Base-by-base conservation (phyloP, 1,140 invertebrate genomes). In the Pogonognathellus flavescens region DNA sequence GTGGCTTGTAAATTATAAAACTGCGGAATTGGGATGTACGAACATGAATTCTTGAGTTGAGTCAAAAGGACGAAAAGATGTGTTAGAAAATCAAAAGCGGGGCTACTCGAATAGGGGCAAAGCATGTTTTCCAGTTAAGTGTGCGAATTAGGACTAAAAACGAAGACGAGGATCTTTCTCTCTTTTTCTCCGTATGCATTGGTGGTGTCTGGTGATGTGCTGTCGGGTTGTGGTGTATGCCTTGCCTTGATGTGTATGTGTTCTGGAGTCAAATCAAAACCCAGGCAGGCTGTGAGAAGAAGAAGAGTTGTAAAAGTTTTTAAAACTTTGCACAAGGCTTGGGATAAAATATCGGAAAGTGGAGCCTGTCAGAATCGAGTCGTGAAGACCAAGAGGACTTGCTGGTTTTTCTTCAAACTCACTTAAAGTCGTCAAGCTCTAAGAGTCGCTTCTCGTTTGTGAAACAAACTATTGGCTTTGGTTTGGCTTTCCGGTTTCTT, bases 1-100 rank as follows among this genome's bases (percentile, higher is more conserved):
- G 70, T 50, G 70, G 70, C 70, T 76, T 76, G 70, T 76, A 76
- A 76, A 76, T 76, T 76, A 49, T 41, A 76, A 76, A 76, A 76
- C 31, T 76, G 41, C n/a, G 31, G 70, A 76, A 49, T 76, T 49
- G 70, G 25, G 70, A 76, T 76, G 70, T 50, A 49, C 14, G 31
- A 50, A 76, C 41, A 76, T 41, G 22, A 70, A 25, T 70, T 49
- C 41, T 76, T 14, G 13, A 31, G 31, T 41, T 41, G 2, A 1
- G 31, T 41, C 31, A 41, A 41, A 41, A 41, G 2, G 31, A 41
- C 6, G 2, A 41, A 41, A 41, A 41, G 31, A 41, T 41, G 31
- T 41, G 31, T 41, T 41, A 6, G 31, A 41, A 41, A 41, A 41
- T 41, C 31, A 41, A 41, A 1, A 41, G 31, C 31, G 31, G 31